Base-by-base conservation (phyloP, 2,113 vertebrate species). In the Macquaria australasica region DNA sequence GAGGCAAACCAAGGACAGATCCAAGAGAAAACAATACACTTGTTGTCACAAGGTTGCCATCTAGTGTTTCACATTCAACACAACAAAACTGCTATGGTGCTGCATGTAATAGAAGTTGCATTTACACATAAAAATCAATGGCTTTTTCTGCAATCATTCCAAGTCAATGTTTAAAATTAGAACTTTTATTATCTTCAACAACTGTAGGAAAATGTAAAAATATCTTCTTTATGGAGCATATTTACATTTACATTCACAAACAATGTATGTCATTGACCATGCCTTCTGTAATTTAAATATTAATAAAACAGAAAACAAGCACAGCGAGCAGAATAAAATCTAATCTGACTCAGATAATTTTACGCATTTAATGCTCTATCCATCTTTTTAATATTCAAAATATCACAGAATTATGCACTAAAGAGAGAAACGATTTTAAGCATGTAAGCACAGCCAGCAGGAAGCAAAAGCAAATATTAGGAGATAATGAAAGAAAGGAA, bases 201-300 rank as follows among this genome's bases (percentile, higher is more conserved):
- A 50, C 74, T 79, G 85, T 91, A 94, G 83, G 87, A 94, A 95
- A 91, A 91, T 82, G 85, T 84, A 91, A 91, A 95, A 93, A 88
- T 87, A 74, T 77, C 56, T 80, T 84, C 25, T 88, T 79, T 72
- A 23, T 43, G 16, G 21, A 89, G 77, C 59, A 64, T 83, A 91
- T 90, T 88, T 86, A 89, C 81, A 91, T 55, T 64, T 84, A 81
- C 43, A 51, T 62, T 37, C 39, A 50, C 5, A 20, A 67, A 8
- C 34, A 62, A n/a, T 0, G 8, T 21, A 21, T 53, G 18, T 53
- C 31, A 31, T 34, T n/a, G 48, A 21, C 2, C 6, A 28, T 79
- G 28, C 48, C 45, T 53, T 56, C 20, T 71, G 55, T 45, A 23
- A 59, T 39, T 56, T 6, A 62, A 12, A 59, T 10, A 56, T 48